Evolutionary conservation across 92 coral and sea anemone genomes (phyloP).

Genomic region (Palythoa heliodiscus): DNA sequence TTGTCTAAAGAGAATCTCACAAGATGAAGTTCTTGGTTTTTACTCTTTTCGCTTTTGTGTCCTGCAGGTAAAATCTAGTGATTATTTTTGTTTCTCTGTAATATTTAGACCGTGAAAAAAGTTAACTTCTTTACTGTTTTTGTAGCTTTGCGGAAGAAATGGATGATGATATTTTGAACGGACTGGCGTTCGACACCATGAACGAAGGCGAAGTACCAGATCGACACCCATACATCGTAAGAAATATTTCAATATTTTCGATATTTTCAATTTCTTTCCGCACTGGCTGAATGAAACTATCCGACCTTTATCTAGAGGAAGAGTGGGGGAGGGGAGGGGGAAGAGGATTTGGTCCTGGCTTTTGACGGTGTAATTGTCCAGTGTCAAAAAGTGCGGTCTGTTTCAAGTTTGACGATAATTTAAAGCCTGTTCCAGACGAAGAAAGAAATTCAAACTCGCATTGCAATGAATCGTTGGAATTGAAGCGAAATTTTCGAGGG

Average conservation of each 20-base stretch:
- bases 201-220: slow-evolving; percentile 57
- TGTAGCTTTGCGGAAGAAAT: slow-evolving; percentile 11
- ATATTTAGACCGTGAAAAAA: background rate
- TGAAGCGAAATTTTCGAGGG: background rate
- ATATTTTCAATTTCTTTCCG: too few relatives aligned
- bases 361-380: too few relatives aligned
- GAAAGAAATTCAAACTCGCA: background rate
- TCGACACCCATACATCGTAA: slow-evolving; percentile 72
- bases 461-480: background rate
- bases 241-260: background rate
- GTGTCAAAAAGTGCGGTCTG: too few relatives aligned
- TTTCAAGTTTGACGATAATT: too few relatives aligned
- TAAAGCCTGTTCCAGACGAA: too few relatives aligned
- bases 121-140: background rate
- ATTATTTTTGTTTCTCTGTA: background rate
- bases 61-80: background rate
- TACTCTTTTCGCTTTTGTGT: slow-evolving; percentile 4
- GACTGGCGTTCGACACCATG: slow-evolving; percentile 46
- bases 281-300: too few relatives aligned
- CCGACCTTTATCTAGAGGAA: too few relatives aligned
- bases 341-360: too few relatives aligned
- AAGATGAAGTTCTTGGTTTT: slow-evolving; percentile 4
- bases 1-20: background rate
- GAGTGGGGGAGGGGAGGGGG: background rate
- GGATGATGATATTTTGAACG: slow-evolving; percentile 29